These are phyloP conservation scores for Agrilus mali DNA, from an alignment of 2,888 invertebrate species.

Conservation along the genomic window DNA sequence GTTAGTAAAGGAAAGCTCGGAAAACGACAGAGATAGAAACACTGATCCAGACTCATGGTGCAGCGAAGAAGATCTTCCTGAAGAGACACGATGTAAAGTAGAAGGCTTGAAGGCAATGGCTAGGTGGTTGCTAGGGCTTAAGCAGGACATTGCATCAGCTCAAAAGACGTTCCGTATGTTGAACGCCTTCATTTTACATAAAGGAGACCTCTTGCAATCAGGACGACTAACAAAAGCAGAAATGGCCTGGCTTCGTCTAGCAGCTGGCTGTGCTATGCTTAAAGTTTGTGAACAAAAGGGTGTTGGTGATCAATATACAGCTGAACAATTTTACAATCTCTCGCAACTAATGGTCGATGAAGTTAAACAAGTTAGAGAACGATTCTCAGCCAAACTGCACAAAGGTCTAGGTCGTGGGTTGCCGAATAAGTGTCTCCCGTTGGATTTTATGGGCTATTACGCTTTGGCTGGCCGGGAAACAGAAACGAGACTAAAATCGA, in stretches of 20 bases:
- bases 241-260: conserved; percentile 84
- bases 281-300: conserved; percentile 96
- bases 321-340: conserved; percentile 89
- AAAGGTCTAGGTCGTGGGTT: conserved; percentile 73
- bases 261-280: conserved; percentile 90
- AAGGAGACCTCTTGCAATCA: conserved; percentile 53
- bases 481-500: conserved; percentile 58
- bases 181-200: conserved; percentile 85
- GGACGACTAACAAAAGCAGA: conserved; percentile 70
- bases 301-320: conserved; percentile 87
- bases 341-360: conserved; percentile 82
- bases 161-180: conserved; percentile 92
- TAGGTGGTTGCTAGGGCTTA: conserved; percentile 85
- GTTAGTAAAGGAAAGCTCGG: conserved; percentile 65
- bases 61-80: conserved; percentile 71
- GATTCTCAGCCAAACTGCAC: conserved; percentile 81
- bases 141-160: conserved; percentile 75
- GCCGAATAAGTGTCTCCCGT: conserved; percentile 79
- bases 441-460: conserved; percentile 96
- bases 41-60: conserved; percentile 63
- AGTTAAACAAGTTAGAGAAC: conserved; percentile 76
- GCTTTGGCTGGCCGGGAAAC: conserved; percentile 81
- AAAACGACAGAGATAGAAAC: conserved; percentile 26
- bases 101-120: conserved; percentile 95
- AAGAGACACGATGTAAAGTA: conserved; percentile 84